A percentile compares a stretch with the other conserved stretches of the same genome.
Conservation (phyloP, 1,140 invertebrate species). For the Mactra quadrangularis region DNA sequence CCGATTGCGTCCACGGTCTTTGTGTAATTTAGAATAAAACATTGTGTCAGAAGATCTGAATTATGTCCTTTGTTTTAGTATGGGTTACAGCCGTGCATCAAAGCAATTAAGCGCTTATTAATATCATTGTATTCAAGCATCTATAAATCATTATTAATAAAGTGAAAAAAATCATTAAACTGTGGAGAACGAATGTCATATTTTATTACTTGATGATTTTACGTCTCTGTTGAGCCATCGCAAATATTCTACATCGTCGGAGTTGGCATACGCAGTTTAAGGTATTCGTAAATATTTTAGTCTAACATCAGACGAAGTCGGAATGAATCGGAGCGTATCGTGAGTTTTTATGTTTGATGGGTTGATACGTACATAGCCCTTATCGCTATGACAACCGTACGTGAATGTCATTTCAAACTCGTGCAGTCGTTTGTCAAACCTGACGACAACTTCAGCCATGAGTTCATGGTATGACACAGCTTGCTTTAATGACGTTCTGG, state of each 20-base stretch:
- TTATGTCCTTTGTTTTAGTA: conserved; percentile 39
- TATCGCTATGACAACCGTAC: conserved; percentile 50
- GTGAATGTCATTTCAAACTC: conserved; percentile 52
- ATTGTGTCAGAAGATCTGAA: conserved; percentile 37
- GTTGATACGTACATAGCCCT: conserved; percentile 46
- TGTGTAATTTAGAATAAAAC: conserved; percentile 7
- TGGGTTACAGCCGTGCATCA: background rate
- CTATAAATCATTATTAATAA: conserved; percentile 42
- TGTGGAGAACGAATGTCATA: conserved; percentile 18
- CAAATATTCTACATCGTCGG: conserved; percentile 2
- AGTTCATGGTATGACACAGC: conserved; percentile 19
- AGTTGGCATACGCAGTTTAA: background rate
- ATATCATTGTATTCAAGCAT: conserved; percentile 12
- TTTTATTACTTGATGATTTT: conserved; percentile 32
- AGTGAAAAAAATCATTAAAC: conserved; percentile 14
- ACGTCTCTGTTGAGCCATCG: conserved; percentile 1
- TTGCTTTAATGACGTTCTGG: conserved; percentile 14
- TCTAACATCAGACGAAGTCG: conserved; percentile 11
- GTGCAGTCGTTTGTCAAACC: conserved; percentile 50
- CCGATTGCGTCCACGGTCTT: too few relatives aligned
- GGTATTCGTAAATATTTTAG: conserved; percentile 32
- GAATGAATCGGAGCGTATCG: conserved; percentile 40
- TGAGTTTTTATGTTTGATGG: conserved; percentile 36
- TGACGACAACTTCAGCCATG: conserved; percentile 19
- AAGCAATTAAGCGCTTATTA: conserved; percentile 33